Evolutionary conservation across 1,140 invertebrate species (phyloP), one percentile per base, ranked within the genome.

Genomic region (Heliconius nattereri): DNA sequence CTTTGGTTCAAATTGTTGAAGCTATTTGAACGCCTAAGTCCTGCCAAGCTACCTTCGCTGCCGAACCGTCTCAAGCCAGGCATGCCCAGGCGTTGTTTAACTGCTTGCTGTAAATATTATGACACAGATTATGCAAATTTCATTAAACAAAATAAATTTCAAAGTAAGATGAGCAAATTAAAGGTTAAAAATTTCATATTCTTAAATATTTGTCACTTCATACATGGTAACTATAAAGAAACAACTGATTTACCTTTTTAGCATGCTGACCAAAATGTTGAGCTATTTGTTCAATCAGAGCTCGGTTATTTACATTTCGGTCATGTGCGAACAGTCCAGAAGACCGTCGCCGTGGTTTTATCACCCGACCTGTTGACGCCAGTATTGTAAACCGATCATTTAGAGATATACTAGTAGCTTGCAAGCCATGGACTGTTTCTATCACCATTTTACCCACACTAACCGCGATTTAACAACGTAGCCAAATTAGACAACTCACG

Each of bases 371-470:
- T n/a, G 76, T 76, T 6, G 84, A 70, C 8, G 86, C 85, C 66
- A 93, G 74, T 71, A 93, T 75, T 11, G 89, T 90, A 72, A 93
- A 93, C 35, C 92, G 81, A 13, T 92, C 88, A 76, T 91, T 88
- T 11, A 93, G 79, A 23, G 81, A 87, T 74, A 93, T 86, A 71
- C 71, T 82, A 2, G 92, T 93, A 11, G 89, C 85, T 73, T 90
- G 87, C 35, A 93, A 77, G 76, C 92, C 91, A 75, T 90, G 86
- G 2, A 93, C 80, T 86, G 90, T 89, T 80, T 92, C 90, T 60
- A 91, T 92, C 60, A 88, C 81, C 91, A 91, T 93, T 60, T 86
- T 91, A 73, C 40, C 60, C 40, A 57, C 45, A 81, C 81, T 83
- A 23, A 75, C 57, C 20, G 74, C 49, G n/a, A 57, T 57, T 57